phyloP scores from a whole-genome alignment of 2,113 vertebrate genomes.

The Urocitellus parryii region DNA sequence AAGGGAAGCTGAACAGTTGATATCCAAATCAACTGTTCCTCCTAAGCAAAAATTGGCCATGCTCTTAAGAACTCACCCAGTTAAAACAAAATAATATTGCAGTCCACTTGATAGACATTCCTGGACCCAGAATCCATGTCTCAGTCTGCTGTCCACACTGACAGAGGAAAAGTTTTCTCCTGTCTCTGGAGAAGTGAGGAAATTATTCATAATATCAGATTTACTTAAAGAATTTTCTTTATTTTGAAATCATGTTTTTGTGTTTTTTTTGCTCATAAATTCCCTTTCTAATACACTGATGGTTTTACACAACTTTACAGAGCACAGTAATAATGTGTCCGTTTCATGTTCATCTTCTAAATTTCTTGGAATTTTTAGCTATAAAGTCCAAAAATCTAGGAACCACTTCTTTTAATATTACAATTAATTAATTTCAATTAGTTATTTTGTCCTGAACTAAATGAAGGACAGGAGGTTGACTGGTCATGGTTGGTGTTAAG shows the following conservation, averaged over 20 bases:
- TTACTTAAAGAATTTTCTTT: background rate
- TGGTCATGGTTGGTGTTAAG: background rate
- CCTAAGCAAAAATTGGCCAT: background rate
- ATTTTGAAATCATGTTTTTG: conserved; percentile 13
- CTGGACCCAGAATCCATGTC: background rate
- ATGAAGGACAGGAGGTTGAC: background rate
- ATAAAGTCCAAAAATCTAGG: conserved; percentile 9
- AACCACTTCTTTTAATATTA: background rate
- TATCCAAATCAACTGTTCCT: background rate
- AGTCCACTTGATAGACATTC: background rate
- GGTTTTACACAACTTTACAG: background rate
- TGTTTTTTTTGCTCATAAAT: background rate
- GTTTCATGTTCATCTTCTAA: conserved; percentile 11
- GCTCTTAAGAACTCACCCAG: background rate
- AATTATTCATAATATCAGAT: background rate
- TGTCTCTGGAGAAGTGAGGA: background rate
- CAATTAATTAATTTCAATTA: background rate
- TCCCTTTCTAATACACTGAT: background rate
- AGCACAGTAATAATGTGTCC: background rate
- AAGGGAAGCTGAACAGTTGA: background rate
- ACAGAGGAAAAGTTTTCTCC: background rate
- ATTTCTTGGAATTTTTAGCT: conserved; percentile 47
- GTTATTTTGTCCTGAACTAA: background rate
- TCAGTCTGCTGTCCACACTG: background rate
- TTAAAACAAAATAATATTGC: conserved; percentile 10